Percentiles rank a stretch among this genome's conserved stretches.
phyloP scores from a whole-genome alignment of 2,888 invertebrate species.

The Perithous albicinctus region DNA sequence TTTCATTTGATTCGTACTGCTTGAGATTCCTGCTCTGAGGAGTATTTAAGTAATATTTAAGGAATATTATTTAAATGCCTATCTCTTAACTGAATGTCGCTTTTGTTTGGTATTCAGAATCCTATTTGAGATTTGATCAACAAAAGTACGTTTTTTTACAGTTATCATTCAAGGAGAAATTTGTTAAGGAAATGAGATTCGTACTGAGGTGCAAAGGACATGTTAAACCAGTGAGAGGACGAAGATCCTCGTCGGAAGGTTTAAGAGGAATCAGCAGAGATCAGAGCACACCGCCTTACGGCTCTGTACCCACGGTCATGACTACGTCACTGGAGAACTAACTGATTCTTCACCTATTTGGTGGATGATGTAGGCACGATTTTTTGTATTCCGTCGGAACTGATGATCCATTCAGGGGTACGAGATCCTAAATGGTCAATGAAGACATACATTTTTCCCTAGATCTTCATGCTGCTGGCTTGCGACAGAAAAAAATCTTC shows the following conservation, averaged over 20 bases:
- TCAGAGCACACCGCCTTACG: constrained; percentile 73
- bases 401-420: no score
- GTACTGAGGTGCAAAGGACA: constrained; percentile 89
- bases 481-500: no score
- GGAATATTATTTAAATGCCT: no score
- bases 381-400: neutral
- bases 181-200: constrained; percentile 90
- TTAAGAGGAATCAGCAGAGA: constrained; percentile 76
- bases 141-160: constrained; percentile 80
- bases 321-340: constrained; percentile 69
- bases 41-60: no score
- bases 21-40: no score
- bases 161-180: constrained; percentile 88
- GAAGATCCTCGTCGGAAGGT: constrained; percentile 81
- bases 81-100: no score
- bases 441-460: no score
- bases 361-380: neutral
- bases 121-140: neutral
- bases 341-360: constrained; percentile 55
- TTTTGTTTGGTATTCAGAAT: no score
- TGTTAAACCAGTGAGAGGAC: constrained; percentile 88
- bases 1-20: no score
- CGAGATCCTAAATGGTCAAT: no score
- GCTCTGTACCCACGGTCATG: constrained; percentile 74
- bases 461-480: no score